Evolutionary conservation across 2,797 vertebrate species (phyloP), one percentile per base, ranked within the genome.

Genomic region (Tapirus indicus): DNA sequence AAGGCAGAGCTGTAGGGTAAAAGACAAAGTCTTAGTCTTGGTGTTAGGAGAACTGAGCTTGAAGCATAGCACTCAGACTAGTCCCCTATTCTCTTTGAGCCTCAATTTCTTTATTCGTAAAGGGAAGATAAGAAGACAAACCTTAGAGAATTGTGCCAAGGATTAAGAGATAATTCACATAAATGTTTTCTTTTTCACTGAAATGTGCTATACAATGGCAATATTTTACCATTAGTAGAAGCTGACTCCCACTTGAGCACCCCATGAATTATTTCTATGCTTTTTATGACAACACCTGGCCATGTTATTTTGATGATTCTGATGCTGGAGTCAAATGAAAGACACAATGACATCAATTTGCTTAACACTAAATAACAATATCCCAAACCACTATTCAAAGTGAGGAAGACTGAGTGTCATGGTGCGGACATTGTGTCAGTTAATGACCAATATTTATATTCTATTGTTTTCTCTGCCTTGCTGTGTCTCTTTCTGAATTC

Each of bases 281-380:
- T 85, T 83, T 86, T 88, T 58, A 69, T 83, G 88, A 84, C 8
- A 88, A 93, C 3, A 94, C 10, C 27, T 97, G 32, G 13, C 20
- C 69, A 94, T 69, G 17, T 87, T 41, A 68, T 44, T 90, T 62
- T 83, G 20, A 77, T 91, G 11, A 85, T 85, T 93, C 60, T 94
- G 52, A 94, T 71, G 12, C 21, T 82, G 17, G 35, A 68, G 91
- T 88, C 27, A 97, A 38, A 47, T 80, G n/a, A 92, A 94, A 87
- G 0, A 52, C 14, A 25, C 14, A 16, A 52, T 7, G 58, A 44
- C 20, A 66, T 79, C 29, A 29, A 72, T 49, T 95, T 93, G 49
- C 49, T 94, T 21, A 94, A 41, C 5, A 79, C 18, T 72, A 88
- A 11, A 54, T 80, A 79, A 78, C 8, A 84, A 91, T 71, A 82